Evolutionary conservation across 2,797 vertebrate genomes (phyloP), one percentile per base, ranked within the genome.

Genomic region (Sebastes goodei): DNA sequence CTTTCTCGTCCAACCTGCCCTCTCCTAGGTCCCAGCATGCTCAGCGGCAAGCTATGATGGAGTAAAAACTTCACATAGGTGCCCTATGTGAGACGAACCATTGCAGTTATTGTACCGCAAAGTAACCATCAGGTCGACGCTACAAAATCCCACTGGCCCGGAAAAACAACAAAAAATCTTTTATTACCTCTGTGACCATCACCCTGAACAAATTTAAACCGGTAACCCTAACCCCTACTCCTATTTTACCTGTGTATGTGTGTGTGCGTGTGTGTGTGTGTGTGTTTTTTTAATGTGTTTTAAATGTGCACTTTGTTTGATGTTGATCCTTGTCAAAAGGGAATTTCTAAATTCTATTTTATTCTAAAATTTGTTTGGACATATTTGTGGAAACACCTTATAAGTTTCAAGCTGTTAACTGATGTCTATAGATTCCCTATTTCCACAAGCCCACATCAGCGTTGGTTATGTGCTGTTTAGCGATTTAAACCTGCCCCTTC

Each of bases 1-100:
- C 57, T 69, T 81, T 79, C 55, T 78, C 42, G 75, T 81, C 42
- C 33, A 38, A 52, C 59, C 32, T 57, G 42, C 63, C 46, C 32
- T 76, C 52, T 55, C 78, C 62, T 5, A 46, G 20, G 56, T 57
- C 61, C 27, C 53, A 38, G 42, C 29, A 71, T 80, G 73, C 66
- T 81, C 35, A 29, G 35, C 10, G 6, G 23, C 10, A 30, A 42
- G 5, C 7, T 11, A 11, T 5, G 25, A 27, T 11, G 17, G 30
- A 61, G 78, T 20, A 60, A 49, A 68, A 82, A 27, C 10, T 42
- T 67, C 20, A 62, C 15, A 11, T 7, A 25, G 10, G 23, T 46
- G 49, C 49, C 1, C 20, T 53, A 2, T 53, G 46, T 49, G 29
- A 70, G 10, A 32, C 5, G 3, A 49, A 67, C 20, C 11, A 17